Conservation (phyloP, 2,113 vertebrate genomes). For the Spheniscus mendiculus region DNA sequence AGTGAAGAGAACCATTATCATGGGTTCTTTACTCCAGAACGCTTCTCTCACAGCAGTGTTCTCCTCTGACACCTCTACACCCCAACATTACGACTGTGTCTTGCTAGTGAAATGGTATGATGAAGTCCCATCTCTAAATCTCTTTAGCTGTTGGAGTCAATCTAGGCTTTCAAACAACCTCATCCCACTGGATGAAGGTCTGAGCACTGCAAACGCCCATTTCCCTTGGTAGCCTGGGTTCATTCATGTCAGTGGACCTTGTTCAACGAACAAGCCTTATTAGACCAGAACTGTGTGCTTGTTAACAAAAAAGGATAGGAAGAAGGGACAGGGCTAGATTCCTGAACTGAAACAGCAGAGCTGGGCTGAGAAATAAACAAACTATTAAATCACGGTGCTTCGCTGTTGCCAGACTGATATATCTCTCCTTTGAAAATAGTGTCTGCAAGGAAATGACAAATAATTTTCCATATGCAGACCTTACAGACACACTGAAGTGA, state of each 20-base stretch:
- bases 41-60: background rate
- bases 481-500: slow-evolving; percentile 6
- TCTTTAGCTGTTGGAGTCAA: background rate
- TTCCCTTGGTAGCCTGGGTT: background rate
- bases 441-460: slow-evolving; percentile 50
- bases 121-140: background rate
- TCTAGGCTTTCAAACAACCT: background rate
- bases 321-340: background rate
- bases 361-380: slow-evolving; percentile 47
- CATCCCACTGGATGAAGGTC: background rate
- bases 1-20: background rate
- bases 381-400: slow-evolving; percentile 24
- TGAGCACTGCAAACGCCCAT: background rate
- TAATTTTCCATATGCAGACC: slow-evolving; percentile 25
- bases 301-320: background rate
- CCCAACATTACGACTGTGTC: fast-evolving
- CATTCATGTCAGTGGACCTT: background rate
- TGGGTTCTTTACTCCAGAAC: background rate
- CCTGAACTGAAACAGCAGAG: background rate
- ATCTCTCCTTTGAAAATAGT: slow-evolving; percentile 20
- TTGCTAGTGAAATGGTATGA: background rate
- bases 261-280: background rate
- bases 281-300: background rate
- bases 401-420: background rate
- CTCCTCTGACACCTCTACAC: background rate